Conservation (phyloP, 2,888 invertebrate species). For the Melieria crassipennis region DNA sequence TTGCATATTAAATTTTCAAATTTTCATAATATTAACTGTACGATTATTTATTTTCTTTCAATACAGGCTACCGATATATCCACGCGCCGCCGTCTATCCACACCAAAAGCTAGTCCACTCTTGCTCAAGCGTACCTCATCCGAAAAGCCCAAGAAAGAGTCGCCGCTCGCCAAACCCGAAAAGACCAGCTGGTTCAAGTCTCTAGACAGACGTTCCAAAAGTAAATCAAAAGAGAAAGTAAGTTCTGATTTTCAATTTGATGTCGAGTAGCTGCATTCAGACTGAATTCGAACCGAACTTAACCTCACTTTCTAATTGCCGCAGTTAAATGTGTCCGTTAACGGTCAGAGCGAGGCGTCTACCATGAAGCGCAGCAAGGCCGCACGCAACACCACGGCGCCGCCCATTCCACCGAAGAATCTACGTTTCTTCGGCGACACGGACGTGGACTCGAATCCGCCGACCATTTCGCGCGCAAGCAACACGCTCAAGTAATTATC, state of each 20-base stretch:
- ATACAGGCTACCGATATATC: constrained; percentile 70
- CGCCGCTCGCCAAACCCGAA: constrained; percentile 67
- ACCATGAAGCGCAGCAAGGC: constrained; percentile 57
- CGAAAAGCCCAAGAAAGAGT: constrained; percentile 58
- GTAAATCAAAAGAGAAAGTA: constrained; percentile 68
- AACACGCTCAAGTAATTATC: constrained; percentile 55
- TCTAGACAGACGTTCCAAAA: constrained; percentile 76
- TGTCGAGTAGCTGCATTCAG: not conserved
- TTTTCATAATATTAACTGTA: not conserved
- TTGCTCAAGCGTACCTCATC: constrained; percentile 71
- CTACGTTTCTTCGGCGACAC: constrained; percentile 87
- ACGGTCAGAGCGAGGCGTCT: constrained; percentile 53
- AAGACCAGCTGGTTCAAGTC: constrained; percentile 84
- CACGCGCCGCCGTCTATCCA: constrained; percentile 78
- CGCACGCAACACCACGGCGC: constrained; percentile 44
- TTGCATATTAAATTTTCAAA: not conserved
- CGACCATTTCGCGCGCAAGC: constrained; percentile 66
- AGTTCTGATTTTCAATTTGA: not conserved
- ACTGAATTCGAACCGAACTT: no score
- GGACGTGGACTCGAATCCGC: constrained; percentile 78
- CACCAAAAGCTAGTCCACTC: constrained; percentile 77
- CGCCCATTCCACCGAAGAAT: constrained; percentile 68
- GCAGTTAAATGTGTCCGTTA: constrained; percentile 53
- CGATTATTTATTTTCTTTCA: not conserved
- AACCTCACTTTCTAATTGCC: constrained; percentile 4